Evolutionary conservation across 1,140 invertebrate species (phyloP).

Genomic region (Melipona quadrifasciata): DNA sequence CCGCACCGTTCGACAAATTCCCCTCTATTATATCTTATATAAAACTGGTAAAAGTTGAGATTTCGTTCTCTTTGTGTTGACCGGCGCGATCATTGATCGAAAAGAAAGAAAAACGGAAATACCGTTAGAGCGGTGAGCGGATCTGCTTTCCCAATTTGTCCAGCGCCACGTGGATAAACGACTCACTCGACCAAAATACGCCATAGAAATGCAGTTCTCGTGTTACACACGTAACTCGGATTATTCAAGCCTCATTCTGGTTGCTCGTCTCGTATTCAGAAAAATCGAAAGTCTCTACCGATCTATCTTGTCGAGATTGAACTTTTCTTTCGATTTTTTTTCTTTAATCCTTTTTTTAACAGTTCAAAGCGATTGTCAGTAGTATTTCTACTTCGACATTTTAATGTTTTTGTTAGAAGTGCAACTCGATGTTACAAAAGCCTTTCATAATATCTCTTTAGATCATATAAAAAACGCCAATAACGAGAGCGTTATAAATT

Average conservation of each 20-base stretch:
- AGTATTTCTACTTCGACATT: not conserved
- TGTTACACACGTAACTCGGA: conserved; percentile 1
- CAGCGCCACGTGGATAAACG: not conserved
- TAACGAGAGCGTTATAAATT: not conserved
- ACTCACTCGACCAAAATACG: not conserved
- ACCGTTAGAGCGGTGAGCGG: conserved; percentile 33
- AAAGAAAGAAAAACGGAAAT: not conserved
- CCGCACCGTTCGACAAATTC: conserved; percentile 4
- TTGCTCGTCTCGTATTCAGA: not conserved
- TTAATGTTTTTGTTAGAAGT: not conserved
- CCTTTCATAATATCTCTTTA: conserved; percentile 19
- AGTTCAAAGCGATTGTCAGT: not conserved
- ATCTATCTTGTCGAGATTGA: not conserved
- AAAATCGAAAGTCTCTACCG: conserved; percentile 17
- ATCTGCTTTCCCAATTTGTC: not conserved
- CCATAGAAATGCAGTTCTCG: conserved; percentile 22
- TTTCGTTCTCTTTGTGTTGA: not conserved
- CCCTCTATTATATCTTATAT: conserved; percentile 29
- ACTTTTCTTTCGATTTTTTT: not conserved
- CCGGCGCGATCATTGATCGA: not conserved
- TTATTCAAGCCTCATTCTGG: conserved; percentile 1
- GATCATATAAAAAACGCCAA: not conserved
- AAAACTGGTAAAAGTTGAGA: conserved; percentile 34
- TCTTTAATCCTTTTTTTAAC: not conserved
- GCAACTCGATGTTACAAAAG: not conserved